Base-by-base conservation (phyloP, 2,113 vertebrate species). In the Bubo bubo region DNA sequence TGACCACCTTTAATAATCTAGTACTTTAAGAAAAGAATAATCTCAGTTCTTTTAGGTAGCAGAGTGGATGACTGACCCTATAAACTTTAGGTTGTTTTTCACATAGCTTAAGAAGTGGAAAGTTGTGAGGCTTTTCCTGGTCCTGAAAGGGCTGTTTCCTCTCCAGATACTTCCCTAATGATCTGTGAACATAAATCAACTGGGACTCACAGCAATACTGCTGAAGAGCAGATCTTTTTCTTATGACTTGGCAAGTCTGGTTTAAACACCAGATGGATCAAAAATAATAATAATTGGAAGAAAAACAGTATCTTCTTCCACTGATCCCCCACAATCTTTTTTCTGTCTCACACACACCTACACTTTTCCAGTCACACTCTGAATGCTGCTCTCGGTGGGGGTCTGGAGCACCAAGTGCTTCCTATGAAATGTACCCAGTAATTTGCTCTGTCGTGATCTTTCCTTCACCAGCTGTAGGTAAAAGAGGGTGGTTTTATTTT, bases 241-340 rank as follows among this genome's bases (percentile, higher is more conserved):
- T 87, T 85, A 58, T 24, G 56, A 89, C 50, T 92, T 96, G 93
- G 89, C 91, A 94, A 85, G 80, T 39, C 62, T 97, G 24, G 9
- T 64, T 95, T 84, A 94, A 97, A 91, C 86, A 95, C 56, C 93
- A 97, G 88, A 95, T 95, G 95, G 92, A 94, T 87, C 43, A 60
- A 88, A 94, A 95, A 82, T 79, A 95, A 77, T 73, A 72, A 87
- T 89, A 96, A 94, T 17, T 91, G 70, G 64, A 93, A 94, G 66
- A 90, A 93, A 95, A 96, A 43, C 49, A 21, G 24, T 32, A 76
- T 94, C 87, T 95, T 79, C 81, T 95, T 91, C 86, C 64, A 71
- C 43, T 68, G 56, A 56, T 84, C 58, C 43, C 70, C 66, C 77
- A 56, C 66, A 85, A 79, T 85, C 84, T 88, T 88, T 49, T 94